Percentiles rank a stretch among this genome's conserved stretches.
These are phyloP conservation scores for Bergia sp. DNA, from an alignment of 92 coral and sea anemone genomes.

Conservation along the genomic window DNA sequence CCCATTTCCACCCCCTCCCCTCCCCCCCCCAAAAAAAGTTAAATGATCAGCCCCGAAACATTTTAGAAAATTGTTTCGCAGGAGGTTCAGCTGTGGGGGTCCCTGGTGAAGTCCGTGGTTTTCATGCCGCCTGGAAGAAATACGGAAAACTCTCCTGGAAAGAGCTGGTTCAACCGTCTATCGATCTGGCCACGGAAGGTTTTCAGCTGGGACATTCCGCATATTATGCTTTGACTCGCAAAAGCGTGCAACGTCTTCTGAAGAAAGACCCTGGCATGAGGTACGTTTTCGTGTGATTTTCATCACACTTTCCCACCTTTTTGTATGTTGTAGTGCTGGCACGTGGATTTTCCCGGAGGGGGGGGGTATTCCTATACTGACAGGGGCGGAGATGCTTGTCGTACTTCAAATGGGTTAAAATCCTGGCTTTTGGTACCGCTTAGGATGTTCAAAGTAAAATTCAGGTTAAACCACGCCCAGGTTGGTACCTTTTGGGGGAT, in stretches of 20 bases:
- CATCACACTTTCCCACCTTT: not conserved
- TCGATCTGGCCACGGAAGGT: constrained; percentile 81
- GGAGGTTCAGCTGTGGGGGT: constrained; percentile 83
- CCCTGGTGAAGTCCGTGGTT: constrained; percentile 89
- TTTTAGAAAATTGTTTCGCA: not conserved
- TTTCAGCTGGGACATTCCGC: constrained; percentile 60
- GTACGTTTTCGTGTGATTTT: constrained; percentile 13
- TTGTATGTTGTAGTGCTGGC: not conserved
- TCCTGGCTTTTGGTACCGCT: no score
- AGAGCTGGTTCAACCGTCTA: constrained; percentile 84
- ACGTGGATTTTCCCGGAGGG: not conserved
- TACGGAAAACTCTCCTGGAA: constrained; percentile 87
- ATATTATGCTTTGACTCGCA: constrained; percentile 61
- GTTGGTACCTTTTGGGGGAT: no score
- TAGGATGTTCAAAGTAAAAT: no score
- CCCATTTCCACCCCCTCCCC: not conserved
- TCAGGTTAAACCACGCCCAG: no score
- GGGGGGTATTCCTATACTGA: no score
- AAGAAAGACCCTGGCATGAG: constrained; percentile 74
- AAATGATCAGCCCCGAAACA: not conserved
- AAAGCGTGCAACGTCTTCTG: constrained; percentile 42
- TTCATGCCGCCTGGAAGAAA: constrained; percentile 70
- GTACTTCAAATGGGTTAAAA: no score
- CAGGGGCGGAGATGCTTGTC: no score
- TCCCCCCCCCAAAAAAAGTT: not conserved